A percentile compares a stretch with the other conserved stretches of the same genome.
These are phyloP conservation scores for Pedicia rivosa DNA, from an alignment of 2,888 invertebrate species.

Conservation along the genomic window DNA sequence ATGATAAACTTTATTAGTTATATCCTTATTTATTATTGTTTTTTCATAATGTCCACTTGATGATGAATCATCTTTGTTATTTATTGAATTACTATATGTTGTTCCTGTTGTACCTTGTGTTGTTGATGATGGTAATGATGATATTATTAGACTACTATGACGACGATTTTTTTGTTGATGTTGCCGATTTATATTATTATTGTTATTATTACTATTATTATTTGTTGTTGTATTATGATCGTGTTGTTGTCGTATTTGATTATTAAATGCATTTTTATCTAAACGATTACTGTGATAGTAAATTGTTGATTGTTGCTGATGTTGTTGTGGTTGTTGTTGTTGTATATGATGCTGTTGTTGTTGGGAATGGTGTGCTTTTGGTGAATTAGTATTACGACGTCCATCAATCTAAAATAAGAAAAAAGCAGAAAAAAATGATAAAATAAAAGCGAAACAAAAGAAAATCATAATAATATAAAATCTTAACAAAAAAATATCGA, in stretches of 20 bases:
- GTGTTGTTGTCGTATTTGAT: conserved; percentile 1
- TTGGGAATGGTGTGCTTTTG: not conserved
- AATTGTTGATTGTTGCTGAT: not conserved
- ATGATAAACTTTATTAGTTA: conserved; percentile 2
- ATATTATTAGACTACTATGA: not conserved
- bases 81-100: conserved; percentile 1
- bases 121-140: not conserved
- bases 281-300: not conserved
- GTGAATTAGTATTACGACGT: no score
- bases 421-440: no score
- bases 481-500: no score
- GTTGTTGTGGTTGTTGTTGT: not conserved
- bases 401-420: no score
- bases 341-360: conserved; percentile 1
- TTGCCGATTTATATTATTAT: no score
- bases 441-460: no score
- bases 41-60: conserved; percentile 5
- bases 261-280: conserved; percentile 2
- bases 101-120: conserved; percentile 1
- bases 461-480: no score
- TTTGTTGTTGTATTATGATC: not conserved
- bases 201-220: not conserved
- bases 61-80: conserved; percentile 5
- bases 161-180: conserved; percentile 4
- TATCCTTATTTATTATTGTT: conserved; percentile 4